These are phyloP conservation scores for Actinernus sp. DNA, from an alignment of 92 coral and sea anemone genomes.

Conservation along the genomic window DNA sequence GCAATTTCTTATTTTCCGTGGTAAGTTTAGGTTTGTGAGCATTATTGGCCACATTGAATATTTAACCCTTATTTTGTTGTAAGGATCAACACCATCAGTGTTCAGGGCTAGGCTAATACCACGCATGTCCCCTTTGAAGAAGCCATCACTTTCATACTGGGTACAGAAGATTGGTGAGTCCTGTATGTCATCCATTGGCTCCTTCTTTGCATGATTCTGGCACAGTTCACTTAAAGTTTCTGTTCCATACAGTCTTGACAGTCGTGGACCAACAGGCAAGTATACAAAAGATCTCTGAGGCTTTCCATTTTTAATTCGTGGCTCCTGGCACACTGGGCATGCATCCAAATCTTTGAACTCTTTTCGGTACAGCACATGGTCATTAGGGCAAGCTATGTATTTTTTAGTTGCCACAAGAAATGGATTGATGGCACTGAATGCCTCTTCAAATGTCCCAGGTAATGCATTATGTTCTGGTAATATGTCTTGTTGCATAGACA, in stretches of 20 bases:
- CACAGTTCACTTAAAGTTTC: not conserved
- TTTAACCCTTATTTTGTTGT: constrained; percentile 13
- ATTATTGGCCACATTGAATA: constrained; percentile 65
- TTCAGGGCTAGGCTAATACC: constrained; percentile 23
- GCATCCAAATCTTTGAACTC: not conserved
- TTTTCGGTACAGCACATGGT: not conserved
- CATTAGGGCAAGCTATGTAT: not conserved
- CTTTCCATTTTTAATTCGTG: constrained; percentile 3
- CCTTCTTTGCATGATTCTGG: not conserved
- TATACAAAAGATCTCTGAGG: not conserved
- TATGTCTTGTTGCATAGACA: too few species aligned
- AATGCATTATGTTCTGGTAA: not conserved
- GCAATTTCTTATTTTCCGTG: constrained; percentile 15
- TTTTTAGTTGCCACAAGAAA: not conserved
- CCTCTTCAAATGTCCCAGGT: not conserved
- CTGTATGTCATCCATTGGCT: not conserved
- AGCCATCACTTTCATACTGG: not conserved
- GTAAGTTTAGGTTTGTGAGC: constrained; percentile 33
- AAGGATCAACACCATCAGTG: constrained; percentile 48
- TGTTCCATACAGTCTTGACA: not conserved
- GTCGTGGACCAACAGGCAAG: constrained; percentile 2
- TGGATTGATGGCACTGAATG: not conserved
- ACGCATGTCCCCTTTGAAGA: constrained; percentile 27
- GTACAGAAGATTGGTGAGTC: not conserved
- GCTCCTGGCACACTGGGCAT: constrained; percentile 1